Percentiles rank a stretch among this genome's conserved stretches.
Conservation (phyloP, 2,888 invertebrate species). For the Epistrophe eligans region DNA sequence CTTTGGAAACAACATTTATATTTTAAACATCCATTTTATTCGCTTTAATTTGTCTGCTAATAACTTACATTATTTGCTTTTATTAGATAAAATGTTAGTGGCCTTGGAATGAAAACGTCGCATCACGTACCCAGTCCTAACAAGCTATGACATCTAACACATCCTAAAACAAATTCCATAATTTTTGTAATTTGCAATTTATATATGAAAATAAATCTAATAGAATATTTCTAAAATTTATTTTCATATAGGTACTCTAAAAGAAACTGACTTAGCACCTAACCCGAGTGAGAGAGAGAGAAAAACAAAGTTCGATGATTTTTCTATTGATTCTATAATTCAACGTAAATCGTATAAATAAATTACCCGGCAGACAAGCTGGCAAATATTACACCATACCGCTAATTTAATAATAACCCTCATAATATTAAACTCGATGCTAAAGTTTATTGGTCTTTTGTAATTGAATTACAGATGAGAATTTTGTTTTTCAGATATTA, state of each 20-base stretch:
- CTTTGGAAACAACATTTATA: no score
- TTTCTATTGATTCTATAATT: conserved; percentile 3
- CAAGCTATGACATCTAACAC: no score
- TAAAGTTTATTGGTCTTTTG: conserved; percentile 16
- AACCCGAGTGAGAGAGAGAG: background rate
- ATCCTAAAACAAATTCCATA: no score
- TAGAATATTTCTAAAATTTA: background rate
- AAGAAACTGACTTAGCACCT: background rate
- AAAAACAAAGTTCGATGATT: background rate
- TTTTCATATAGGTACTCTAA: background rate
- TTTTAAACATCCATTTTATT: no score
- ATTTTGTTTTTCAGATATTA: conserved; percentile 5
- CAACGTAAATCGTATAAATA: background rate
- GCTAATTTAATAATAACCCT: conserved; percentile 11
- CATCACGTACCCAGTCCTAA: no score
- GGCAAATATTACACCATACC: conserved; percentile 18
- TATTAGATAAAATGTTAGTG: no score
- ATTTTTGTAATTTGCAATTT: no score
- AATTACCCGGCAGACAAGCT: background rate
- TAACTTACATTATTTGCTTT: no score
- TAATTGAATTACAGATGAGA: conserved; percentile 7
- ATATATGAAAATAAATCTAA: background rate
- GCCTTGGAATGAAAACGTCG: no score
- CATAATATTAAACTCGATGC: background rate
- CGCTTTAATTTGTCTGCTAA: no score